Base-by-base conservation (phyloP, 2,113 vertebrate genomes). In the Petromus typicus region DNA sequence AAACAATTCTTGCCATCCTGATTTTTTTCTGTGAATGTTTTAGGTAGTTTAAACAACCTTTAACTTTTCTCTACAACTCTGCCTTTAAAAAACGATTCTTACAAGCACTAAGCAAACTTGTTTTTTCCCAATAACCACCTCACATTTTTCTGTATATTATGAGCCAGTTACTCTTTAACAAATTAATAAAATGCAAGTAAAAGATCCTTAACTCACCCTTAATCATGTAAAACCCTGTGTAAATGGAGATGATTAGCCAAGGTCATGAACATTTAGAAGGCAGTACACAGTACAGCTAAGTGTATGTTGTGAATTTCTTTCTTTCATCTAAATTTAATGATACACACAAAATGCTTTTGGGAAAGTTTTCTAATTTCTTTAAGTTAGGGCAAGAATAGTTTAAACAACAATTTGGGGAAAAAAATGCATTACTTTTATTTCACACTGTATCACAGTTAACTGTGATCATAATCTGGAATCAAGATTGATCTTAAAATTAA, bases 161-260 rank as follows among this genome's bases (percentile, higher is more conserved):
- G 34, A 61, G 51, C 45, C 56, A 69, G 11, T 76, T 20, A 56
- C 30, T 9, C 45, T 76, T 76, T 76, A 76, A 76, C 25, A 76
- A 48, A 48, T 88, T 85, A 89, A 67, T 69, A 67, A 93, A 86
- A 91, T 20, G 0, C 63, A 95, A 78, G 16, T 40, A 48, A 51
- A 75, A 91, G 10, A 73, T n/a, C 84, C 25, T 92, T 78, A 91
- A 82, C 32, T 85, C 61, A 83, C 34, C 69, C 84, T 27, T 51
- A 75, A 84, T 20, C 40, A 81, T 34, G 64, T 43, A 63, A 64
- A 94, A 48, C 14, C 6, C 43, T 54, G 75, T 69, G 51, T 54
- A 66, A 90, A 90, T 67, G 27, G 4, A 66, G 76, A 54, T 59
- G 34, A 66, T 7, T 73, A 10, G 25, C 25, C 40, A 30, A 45